Evolutionary conservation across 2,113 vertebrate genomes (phyloP).

Genomic region (Chlamydotis undulata): DNA sequence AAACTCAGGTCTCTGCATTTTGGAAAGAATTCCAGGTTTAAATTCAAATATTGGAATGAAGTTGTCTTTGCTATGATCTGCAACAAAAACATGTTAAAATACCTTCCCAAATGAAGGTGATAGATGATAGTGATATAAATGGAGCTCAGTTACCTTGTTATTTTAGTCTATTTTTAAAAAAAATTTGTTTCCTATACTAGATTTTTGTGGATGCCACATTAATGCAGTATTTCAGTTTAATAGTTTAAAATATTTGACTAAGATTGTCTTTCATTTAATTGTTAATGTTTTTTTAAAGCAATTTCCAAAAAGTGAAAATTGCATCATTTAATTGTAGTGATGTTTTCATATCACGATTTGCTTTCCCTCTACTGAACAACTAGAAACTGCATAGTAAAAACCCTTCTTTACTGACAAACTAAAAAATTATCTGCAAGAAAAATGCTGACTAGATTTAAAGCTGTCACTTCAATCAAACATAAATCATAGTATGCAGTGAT

Average conservation of each 20-base stretch:
- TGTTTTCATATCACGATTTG: neutral
- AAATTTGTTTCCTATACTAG: neutral
- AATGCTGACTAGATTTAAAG: neutral
- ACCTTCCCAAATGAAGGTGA: neutral
- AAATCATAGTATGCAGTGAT: neutral
- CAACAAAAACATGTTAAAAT: neutral
- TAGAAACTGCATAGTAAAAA: neutral
- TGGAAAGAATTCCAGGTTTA: neutral
- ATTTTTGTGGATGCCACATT: neutral
- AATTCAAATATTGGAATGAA: neutral
- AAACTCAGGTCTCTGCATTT: neutral
- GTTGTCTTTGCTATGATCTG: neutral
- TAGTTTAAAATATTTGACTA: neutral
- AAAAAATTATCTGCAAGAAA: neutral
- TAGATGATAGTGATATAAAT: neutral
- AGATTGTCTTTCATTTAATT: neutral
- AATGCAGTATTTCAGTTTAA: neutral
- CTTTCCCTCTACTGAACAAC: neutral
- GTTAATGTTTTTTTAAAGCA: neutral
- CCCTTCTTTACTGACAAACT: neutral
- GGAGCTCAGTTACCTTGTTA: neutral
- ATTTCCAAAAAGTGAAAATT: neutral
- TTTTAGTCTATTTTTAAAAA: neutral
- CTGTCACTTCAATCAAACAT: neutral
- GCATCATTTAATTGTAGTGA: neutral